phyloP scores from a whole-genome alignment of 92 coral and sea anemone species.

The Actinernus sp. region DNA sequence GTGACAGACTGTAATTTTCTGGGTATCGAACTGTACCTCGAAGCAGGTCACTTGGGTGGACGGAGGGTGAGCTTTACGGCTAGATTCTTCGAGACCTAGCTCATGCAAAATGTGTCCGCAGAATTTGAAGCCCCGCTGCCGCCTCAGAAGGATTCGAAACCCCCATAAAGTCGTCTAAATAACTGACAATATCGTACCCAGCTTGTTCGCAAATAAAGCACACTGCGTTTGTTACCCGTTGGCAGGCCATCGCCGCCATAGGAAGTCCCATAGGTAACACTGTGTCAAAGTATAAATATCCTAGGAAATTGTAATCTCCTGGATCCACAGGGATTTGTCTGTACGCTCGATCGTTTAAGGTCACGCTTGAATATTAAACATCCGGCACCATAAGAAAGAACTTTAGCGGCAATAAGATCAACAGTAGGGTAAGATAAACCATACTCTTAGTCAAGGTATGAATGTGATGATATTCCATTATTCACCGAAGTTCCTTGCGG shows the following conservation, averaged over 20 bases:
- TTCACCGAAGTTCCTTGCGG: too few relatives aligned
- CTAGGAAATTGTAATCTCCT: too few relatives aligned
- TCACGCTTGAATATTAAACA: not conserved
- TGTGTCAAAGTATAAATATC: too few relatives aligned
- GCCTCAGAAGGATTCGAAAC: slow-evolving; percentile 9
- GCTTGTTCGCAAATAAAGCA: slow-evolving; percentile 16
- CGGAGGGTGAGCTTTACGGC: not conserved
- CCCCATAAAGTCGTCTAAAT: slow-evolving; percentile 5
- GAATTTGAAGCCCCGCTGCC: slow-evolving; percentile 1
- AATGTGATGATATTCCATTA: too few relatives aligned
- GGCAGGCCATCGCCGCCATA: slow-evolving; percentile 1
- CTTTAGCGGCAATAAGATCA: not conserved
- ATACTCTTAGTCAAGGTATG: not conserved
- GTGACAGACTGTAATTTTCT: slow-evolving; percentile 31
- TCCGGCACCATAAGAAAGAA: not conserved
- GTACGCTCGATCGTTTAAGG: not conserved
- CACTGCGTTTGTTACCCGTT: slow-evolving; percentile 5
- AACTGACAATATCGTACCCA: not conserved
- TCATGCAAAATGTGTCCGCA: not conserved
- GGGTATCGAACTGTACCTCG: slow-evolving; percentile 27
- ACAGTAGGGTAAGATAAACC: not conserved
- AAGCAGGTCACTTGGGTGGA: slow-evolving; percentile 25
- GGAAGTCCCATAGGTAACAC: too few relatives aligned
- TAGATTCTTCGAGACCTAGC: not conserved
- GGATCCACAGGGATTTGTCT: slow-evolving; percentile 10